phyloP scores from a whole-genome alignment of 1,140 invertebrate genomes.

The Halictus rubicundus region DNA sequence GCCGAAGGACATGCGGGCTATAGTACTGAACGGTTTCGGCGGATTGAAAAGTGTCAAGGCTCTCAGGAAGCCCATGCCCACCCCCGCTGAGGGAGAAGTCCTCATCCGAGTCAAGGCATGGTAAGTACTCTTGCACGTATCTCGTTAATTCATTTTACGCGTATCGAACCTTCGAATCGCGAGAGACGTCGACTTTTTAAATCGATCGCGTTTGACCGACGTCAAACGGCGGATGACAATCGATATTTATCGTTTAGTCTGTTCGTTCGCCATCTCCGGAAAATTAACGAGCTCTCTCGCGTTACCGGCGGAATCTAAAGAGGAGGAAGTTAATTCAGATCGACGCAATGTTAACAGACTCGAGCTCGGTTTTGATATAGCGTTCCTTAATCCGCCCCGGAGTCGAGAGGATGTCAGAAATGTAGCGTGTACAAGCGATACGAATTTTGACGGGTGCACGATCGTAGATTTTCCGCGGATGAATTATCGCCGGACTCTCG shows the following conservation, averaged over 20 bases:
- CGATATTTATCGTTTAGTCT: neutral
- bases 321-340: constrained; percentile 35
- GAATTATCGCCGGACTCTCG: neutral
- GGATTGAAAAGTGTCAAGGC: constrained; percentile 92
- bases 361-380: constrained; percentile 21
- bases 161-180: neutral
- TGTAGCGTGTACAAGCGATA: neutral
- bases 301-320: neutral
- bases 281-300: neutral
- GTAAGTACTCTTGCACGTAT: constrained; percentile 82
- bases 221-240: neutral
- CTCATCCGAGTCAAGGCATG: constrained; percentile 92
- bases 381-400: neutral
- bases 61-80: constrained; percentile 89
- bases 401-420: neutral
- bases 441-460: neutral
- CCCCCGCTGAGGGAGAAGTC: constrained; percentile 88
- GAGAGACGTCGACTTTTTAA: neutral
- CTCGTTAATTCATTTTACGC: no score
- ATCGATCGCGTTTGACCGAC: neutral
- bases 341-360: constrained; percentile 19
- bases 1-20: constrained; percentile 90
- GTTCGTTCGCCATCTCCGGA: neutral
- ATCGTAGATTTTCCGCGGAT: neutral
- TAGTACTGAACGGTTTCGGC: constrained; percentile 91